A percentile compares a stretch with the other conserved stretches of the same genome.
phyloP scores from a whole-genome alignment of 2,888 invertebrate genomes.

The Sicus ferrugineus region DNA sequence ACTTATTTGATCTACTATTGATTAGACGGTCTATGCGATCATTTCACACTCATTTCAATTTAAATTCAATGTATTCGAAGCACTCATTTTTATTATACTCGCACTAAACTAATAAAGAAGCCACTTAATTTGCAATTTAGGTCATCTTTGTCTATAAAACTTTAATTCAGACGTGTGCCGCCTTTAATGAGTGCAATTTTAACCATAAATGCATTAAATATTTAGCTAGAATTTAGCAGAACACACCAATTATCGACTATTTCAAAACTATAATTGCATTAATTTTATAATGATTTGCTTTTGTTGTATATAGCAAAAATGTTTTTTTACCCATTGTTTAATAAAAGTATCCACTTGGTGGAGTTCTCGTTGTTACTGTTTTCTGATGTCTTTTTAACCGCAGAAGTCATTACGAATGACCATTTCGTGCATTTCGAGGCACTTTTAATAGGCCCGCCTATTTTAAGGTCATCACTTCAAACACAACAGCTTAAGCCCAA shows the following conservation, averaged over 20 bases:
- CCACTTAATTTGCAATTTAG: slow-evolving; percentile 3
- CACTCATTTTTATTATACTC: background rate
- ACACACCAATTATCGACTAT: background rate
- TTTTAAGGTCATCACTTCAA: background rate
- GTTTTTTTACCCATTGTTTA: slow-evolving; percentile 28
- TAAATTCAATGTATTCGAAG: slow-evolving; percentile 5
- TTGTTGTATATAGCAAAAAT: background rate
- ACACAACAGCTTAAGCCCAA: no score
- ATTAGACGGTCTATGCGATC: no score
- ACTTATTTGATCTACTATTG: no score
- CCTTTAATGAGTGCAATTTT: background rate
- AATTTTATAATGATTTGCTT: background rate
- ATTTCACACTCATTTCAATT: background rate
- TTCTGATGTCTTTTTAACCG: background rate
- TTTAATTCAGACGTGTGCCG: background rate
- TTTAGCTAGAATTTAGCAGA: background rate
- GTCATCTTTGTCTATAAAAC: background rate
- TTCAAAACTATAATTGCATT: background rate
- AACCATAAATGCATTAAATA: background rate
- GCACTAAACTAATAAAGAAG: background rate
- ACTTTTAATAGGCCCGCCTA: background rate
- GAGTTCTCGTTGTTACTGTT: background rate
- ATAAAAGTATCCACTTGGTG: background rate
- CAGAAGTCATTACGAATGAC: no score
- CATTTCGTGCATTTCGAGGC: background rate